Conservation (phyloP, 2,888 invertebrate species). For the Pantelozetes paolii region DNA sequence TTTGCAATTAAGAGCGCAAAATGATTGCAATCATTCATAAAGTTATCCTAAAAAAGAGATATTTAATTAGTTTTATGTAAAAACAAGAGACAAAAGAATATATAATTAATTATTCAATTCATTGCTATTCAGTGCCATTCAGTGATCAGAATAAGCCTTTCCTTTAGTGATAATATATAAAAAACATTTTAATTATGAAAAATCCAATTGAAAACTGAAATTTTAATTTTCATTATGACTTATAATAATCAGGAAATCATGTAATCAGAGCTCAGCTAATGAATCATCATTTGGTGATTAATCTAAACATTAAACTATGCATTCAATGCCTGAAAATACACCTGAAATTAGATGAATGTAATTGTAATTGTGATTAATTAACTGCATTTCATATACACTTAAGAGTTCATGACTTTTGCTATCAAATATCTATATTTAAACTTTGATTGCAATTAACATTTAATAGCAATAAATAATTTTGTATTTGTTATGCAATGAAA, state of each 20-base stretch:
- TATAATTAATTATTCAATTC: too few relatives aligned
- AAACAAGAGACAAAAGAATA: neutral
- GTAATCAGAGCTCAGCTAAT: neutral
- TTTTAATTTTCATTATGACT: too few relatives aligned
- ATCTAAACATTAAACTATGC: too few relatives aligned
- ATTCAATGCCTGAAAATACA: neutral
- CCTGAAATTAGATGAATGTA: neutral
- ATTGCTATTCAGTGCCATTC: too few relatives aligned
- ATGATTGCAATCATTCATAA: neutral
- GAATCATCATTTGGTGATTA: slow-evolving; percentile 19
- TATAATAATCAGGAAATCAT: neutral
- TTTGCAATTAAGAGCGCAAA: neutral
- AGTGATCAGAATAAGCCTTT: too few relatives aligned
- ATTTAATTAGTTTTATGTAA: neutral
- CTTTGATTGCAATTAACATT: neutral
- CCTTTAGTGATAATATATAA: too few relatives aligned
- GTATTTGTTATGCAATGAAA: neutral
- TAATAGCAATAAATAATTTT: neutral
- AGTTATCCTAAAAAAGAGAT: neutral
- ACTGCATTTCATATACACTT: neutral
- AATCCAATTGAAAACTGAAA: too few relatives aligned
- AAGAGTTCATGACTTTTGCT: too few relatives aligned
- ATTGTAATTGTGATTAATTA: neutral
- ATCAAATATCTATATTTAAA: neutral
- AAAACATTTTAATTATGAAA: too few relatives aligned